Conservation (phyloP, 2,113 vertebrate genomes). For the Taurulus bubalis region DNA sequence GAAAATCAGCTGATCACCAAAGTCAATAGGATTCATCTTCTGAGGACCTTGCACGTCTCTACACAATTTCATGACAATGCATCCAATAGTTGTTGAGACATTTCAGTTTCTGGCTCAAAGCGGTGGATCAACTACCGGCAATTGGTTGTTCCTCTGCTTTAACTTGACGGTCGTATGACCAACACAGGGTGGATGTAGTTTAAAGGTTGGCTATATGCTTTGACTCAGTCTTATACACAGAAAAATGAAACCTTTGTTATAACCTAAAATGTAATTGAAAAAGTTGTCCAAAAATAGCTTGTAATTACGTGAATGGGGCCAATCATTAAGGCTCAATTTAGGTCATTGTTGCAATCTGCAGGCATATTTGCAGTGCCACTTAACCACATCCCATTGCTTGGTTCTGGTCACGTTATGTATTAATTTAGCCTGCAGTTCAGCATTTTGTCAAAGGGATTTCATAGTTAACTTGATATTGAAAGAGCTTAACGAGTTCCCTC, state of each 20-base stretch:
- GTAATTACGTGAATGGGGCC: constrained; percentile 48
- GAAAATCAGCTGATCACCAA: not conserved
- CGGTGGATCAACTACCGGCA: not conserved
- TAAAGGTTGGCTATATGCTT: not conserved
- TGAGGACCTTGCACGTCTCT: no score
- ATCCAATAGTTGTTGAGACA: not conserved
- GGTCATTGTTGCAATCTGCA: constrained; percentile 9
- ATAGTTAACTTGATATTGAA: not conserved
- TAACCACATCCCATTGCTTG: constrained; percentile 2
- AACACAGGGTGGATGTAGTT: constrained; percentile 7
- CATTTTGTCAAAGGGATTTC: constrained; percentile 14
- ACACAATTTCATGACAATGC: not conserved
- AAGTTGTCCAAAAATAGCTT: not conserved
- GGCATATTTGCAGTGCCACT: constrained; percentile 37
- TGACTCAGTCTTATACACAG: not conserved
- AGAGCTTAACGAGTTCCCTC: not conserved
- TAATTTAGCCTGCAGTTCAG: not conserved
- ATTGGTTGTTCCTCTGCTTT: constrained; percentile 12
- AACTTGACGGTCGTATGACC: not conserved
- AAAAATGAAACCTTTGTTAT: not conserved
- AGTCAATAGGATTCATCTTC: not conserved
- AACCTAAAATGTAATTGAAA: constrained; percentile 12
- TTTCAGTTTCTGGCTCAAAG: not conserved
- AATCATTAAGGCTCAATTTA: constrained; percentile 39
- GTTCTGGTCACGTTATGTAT: not conserved